These are phyloP conservation scores for Hirtodrosophila alboralis DNA, from an alignment of 2,888 invertebrate species.

Conservation along the genomic window DNA sequence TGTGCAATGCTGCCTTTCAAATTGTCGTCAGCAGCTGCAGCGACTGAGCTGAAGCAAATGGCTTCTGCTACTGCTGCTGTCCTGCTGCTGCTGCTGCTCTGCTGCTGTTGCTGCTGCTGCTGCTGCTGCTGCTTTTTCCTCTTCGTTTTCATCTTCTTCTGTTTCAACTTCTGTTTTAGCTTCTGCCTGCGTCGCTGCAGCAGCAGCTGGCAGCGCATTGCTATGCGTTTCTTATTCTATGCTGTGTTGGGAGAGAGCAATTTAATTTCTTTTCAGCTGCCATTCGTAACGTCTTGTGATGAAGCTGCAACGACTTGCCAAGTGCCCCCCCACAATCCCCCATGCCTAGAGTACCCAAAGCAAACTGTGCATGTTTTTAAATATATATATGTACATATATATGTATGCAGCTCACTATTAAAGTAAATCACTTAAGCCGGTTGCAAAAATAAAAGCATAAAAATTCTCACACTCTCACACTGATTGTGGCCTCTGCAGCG, in stretches of 20 bases:
- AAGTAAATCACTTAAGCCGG: constrained; percentile 71
- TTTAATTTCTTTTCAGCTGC: constrained; percentile 71
- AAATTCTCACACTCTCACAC: constrained; percentile 41
- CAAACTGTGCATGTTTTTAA: background rate
- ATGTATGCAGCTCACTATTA: constrained; percentile 37
- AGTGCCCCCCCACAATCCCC: constrained; percentile 9
- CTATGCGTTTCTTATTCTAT: constrained; percentile 40
- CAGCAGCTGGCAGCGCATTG: constrained; percentile 39
- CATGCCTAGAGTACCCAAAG: background rate
- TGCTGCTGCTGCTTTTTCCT: constrained; percentile 1
- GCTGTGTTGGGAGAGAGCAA: constrained; percentile 52
- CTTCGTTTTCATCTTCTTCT: background rate
- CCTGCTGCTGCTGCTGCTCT: background rate
- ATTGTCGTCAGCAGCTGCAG: constrained; percentile 58
- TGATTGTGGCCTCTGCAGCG: constrained; percentile 4
- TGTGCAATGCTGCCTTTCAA: constrained; percentile 44
- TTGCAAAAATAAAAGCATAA: constrained; percentile 60
- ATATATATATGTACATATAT: constrained; percentile 2
- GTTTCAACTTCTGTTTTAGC: constrained; percentile 3
- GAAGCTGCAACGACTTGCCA: constrained; percentile 58
- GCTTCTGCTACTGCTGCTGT: constrained; percentile 11
- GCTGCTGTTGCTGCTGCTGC: background rate
- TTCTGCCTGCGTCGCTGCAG: constrained; percentile 9
- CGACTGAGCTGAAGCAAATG: constrained; percentile 25
- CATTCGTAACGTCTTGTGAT: constrained; percentile 74